Evolutionary conservation across 92 coral and sea anemone species (phyloP).

Genomic region (Galaxea fascicularis): DNA sequence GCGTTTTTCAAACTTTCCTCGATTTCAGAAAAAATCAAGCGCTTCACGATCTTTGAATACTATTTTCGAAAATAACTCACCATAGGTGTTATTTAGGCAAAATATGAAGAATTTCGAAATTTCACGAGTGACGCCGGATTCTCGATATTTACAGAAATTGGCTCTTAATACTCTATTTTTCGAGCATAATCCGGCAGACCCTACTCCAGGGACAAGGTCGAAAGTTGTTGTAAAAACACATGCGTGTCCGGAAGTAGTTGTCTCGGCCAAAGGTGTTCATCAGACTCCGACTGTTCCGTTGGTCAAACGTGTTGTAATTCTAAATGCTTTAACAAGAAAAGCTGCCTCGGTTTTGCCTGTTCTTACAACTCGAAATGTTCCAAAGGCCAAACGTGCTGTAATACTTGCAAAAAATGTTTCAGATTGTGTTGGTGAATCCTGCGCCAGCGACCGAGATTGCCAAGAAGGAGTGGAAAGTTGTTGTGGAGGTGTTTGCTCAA

Average conservation of each 20-base stretch:
- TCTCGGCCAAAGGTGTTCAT: neutral
- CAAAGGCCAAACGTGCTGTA: neutral
- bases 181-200: too few species aligned
- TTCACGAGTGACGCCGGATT: too few species aligned
- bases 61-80: too few species aligned
- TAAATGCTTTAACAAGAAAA: neutral
- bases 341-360: neutral
- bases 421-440: neutral
- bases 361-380: neutral
- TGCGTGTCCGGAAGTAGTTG: neutral
- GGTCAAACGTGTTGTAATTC: neutral
- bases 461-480: neutral
- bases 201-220: neutral
- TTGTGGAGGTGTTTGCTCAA: neutral
- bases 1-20: too few species aligned
- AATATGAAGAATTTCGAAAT: too few species aligned
- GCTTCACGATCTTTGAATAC: too few species aligned
- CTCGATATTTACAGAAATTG: too few species aligned
- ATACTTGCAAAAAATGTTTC: neutral
- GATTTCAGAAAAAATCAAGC: too few species aligned
- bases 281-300: neutral
- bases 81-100: too few species aligned
- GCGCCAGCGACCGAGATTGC: neutral
- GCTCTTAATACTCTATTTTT: too few species aligned
- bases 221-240: neutral